Base-by-base conservation (phyloP, 2,113 vertebrate species). In the Ochotona princeps region DNA sequence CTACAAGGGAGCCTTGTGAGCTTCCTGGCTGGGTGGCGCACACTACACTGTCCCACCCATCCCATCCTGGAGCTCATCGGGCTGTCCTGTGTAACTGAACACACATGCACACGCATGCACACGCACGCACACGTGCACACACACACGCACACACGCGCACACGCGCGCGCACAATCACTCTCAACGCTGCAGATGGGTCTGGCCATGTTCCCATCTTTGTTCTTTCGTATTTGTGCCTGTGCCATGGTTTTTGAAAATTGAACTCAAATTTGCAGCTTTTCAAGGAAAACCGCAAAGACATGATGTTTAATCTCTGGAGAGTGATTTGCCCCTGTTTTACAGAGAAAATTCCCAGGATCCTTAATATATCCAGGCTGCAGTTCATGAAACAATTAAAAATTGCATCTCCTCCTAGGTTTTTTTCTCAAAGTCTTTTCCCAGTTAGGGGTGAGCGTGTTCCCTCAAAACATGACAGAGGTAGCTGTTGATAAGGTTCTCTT, bases 221-320 rank as follows among this genome's bases (percentile, higher is more conserved):
- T 90, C 75, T 8, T 86, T 92, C 89, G 72, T 9, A 4, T 65
- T 93, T 87, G 91, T 87, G 51, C 10, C 72, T 7, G 23, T 89
- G 91, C 91, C 70, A 57, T 90, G 80, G 21, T 38, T 76, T 90
- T 88, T 28, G 38, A 61, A 63, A 89, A 92, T 93, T 69, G 87
- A 75, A 91, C 87, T 96, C 96, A 93, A 92, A 97, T 91, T 95
- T 93, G 47, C 95, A 96, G 91, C 91, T 94, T 93, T 92, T 92
- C 69, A 95, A 96, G 65, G 87, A 49, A 93, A 88, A 90, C 92
- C 96, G 90, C 96, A 95, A 85, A 86, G 89, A 94, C 92, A 89
- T 3, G 70, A n/a, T 85, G 95, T 94, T 92, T 96, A 91, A 94
- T 95, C 91, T 80, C 95, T 69, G 1, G 86, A 87, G 95, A 86